Conservation (phyloP, 2,888 invertebrate species). For the Cephus nigrinus region DNA sequence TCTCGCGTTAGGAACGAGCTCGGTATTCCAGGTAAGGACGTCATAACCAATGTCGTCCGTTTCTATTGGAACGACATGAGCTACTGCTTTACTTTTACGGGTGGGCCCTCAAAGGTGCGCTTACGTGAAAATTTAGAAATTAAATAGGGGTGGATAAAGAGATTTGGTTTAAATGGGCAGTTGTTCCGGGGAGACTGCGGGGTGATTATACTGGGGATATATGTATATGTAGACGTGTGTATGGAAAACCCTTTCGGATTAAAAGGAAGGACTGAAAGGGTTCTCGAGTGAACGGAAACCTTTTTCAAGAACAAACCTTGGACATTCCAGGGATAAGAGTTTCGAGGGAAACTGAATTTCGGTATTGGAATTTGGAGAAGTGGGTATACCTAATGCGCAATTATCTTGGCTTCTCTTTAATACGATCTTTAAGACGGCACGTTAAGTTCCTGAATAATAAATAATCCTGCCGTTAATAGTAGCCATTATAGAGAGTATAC, state of each 20-base stretch:
- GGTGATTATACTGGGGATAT: background rate
- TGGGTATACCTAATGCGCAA: background rate
- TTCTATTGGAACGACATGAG: background rate
- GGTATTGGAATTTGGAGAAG: background rate
- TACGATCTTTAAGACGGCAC: background rate
- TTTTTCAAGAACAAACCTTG: background rate
- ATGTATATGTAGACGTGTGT: too few relatives aligned
- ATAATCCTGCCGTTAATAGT: background rate
- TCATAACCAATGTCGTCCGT: background rate
- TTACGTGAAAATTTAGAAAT: background rate
- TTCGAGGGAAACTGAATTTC: background rate
- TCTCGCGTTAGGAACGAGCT: background rate
- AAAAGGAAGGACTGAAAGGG: background rate
- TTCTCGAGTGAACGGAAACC: background rate
- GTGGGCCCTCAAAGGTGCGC: background rate
- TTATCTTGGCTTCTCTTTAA: background rate
- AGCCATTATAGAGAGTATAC: background rate
- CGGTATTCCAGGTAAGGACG: background rate
- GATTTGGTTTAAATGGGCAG: background rate
- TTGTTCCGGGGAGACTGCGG: background rate
- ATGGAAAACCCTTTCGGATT: background rate
- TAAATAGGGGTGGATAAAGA: background rate
- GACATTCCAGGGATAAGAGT: background rate
- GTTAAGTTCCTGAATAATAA: background rate
- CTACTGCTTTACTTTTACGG: background rate